These are phyloP conservation scores for Andrena fulva DNA, from an alignment of 2,888 invertebrate species.

Conservation along the genomic window DNA sequence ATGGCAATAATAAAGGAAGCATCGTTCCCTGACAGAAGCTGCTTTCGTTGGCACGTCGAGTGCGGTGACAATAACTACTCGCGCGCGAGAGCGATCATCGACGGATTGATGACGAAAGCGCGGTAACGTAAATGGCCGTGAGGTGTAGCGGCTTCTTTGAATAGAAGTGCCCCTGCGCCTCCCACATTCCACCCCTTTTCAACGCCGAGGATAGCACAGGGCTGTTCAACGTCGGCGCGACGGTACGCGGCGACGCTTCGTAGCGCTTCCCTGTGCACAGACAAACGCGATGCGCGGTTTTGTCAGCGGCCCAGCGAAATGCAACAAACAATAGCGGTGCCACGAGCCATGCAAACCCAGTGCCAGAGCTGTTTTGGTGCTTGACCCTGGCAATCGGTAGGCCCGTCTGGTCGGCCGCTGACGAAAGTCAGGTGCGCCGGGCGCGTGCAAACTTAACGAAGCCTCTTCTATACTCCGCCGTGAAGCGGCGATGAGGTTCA, in stretches of 20 bases:
- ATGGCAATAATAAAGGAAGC: no score
- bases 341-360: constrained; percentile 47
- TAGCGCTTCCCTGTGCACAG: neutral
- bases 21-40: no score
- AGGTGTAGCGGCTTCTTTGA: neutral
- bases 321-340: constrained; percentile 31
- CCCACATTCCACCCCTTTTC: no score
- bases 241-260: no score
- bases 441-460: neutral
- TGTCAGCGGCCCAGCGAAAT: constrained; percentile 5
- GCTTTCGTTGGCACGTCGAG: no score
- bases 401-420: constrained; percentile 43
- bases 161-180: neutral
- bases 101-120: no score
- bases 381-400: constrained; percentile 73
- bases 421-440: constrained; percentile 8
- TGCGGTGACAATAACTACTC: no score
- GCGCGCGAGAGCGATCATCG: no score
- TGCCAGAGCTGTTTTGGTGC: constrained; percentile 74
- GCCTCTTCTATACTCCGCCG: no score
- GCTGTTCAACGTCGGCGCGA: no score
- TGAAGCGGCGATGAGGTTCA: no score
- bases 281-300: neutral
- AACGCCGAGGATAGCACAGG: no score
- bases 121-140: neutral